Evolutionary conservation across 2,888 invertebrate species (phyloP).

Genomic region (Chymomyza fuscimana): DNA sequence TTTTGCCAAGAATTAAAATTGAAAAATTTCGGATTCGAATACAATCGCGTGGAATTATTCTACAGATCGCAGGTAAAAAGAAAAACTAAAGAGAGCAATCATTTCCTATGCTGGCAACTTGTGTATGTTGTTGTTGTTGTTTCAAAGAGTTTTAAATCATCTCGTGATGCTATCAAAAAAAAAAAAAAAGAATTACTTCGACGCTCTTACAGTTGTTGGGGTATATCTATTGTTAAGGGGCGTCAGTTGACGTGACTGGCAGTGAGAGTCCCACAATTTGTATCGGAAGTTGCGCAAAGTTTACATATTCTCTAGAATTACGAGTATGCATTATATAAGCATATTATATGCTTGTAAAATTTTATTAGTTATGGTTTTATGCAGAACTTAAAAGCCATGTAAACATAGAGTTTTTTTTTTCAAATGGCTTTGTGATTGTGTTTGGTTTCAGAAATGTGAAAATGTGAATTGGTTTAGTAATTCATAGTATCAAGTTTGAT

Average conservation of each 20-base stretch:
- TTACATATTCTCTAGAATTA: background rate
- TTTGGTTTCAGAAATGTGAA: too few species aligned
- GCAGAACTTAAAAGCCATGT: too few species aligned
- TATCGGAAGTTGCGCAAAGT: background rate
- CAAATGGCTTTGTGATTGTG: too few species aligned
- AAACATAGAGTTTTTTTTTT: background rate
- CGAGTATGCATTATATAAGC: background rate
- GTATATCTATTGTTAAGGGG: background rate
- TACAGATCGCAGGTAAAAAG: slow-evolving; percentile 76
- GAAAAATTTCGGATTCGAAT: slow-evolving; percentile 75
- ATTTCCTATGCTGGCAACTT: background rate
- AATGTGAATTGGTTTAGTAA: background rate
- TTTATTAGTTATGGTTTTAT: too few species aligned
- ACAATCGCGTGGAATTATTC: slow-evolving; percentile 74
- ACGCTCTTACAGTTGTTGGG: background rate
- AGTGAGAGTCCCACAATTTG: background rate
- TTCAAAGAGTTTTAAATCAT: background rate
- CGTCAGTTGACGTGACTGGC: background rate
- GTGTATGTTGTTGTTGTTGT: background rate
- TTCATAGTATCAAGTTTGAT: background rate
- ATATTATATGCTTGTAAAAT: too few species aligned
- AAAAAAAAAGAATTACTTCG: background rate
- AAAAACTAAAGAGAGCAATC: background rate
- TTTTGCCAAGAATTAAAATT: slow-evolving; percentile 72
- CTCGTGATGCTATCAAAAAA: background rate